phyloP scores from a whole-genome alignment of 2,797 vertebrate species.

The Masticophis lateralis region DNA sequence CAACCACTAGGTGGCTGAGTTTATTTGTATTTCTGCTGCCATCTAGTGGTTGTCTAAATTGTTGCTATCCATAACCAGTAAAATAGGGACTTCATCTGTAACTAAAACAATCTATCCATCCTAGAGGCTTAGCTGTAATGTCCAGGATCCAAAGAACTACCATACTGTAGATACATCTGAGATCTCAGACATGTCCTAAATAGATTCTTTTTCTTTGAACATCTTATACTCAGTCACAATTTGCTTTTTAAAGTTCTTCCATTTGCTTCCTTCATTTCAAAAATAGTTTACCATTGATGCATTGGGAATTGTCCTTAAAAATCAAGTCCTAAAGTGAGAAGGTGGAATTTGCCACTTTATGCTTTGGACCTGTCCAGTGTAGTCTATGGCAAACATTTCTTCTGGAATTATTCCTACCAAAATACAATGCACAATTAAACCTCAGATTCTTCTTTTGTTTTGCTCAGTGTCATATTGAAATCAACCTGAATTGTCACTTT shows the following conservation, averaged over 20 bases:
- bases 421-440: slow-evolving; percentile 17
- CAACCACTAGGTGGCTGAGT: neutral
- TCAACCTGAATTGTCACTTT: slow-evolving; percentile 81
- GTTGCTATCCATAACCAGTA: neutral
- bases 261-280: neutral
- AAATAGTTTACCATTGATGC: neutral
- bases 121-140: neutral
- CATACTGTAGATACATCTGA: neutral
- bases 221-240: neutral
- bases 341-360: neutral
- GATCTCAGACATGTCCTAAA: neutral
- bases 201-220: neutral
- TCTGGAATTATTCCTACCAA: neutral
- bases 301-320: neutral
- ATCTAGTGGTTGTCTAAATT: neutral
- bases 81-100: neutral
- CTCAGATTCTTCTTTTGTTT: slow-evolving; percentile 37
- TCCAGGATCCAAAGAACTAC: neutral
- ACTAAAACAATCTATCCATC: neutral
- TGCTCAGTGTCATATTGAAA: slow-evolving; percentile 39
- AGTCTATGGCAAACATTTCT: slow-evolving; percentile 1
- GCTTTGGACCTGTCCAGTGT: neutral
- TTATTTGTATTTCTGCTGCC: neutral
- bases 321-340: neutral
- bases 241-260: neutral